Evolutionary conservation across 2,113 vertebrate genomes (phyloP), one percentile per base, ranked within the genome.

Genomic region (Salvelinus fontinalis): DNA sequence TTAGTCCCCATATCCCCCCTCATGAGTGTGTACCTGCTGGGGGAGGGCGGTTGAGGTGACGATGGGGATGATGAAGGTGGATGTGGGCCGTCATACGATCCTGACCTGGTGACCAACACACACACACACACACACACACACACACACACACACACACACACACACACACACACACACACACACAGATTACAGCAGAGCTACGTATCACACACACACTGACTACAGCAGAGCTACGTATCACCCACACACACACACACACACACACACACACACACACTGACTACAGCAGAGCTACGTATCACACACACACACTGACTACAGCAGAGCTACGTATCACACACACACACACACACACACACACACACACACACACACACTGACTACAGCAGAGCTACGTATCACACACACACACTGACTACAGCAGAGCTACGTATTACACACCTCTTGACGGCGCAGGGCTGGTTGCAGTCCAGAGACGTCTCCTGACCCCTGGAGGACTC

Each of bases 381-480:
- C 4, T 29, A 29, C 29, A 29, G 29, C 29, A 29, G 29, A 29
- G 29, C 29, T 29, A 29, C 0, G 34, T 34, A 34, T 14, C 29
- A 72, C n/a, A 73, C 22, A 48, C 34, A 20, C 34, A 71, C n/a
- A 77, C 11, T 4, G 4, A 29, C 0, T 29, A 29, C 29, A 29
- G 29, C 29, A 29, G 29, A 29, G 29, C 29, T 29, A 5, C 0
- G 34, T 34, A 34, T 14, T 20, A 72, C 44, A 73, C 11, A 75
- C 97, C 95, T 94, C 79, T 92, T 95, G 0, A 83, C 1, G 49
- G 75, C 22, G 87, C 92, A 75, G 86, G 92, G 68, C 88, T 94
- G 5, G 73, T 76, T 92, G 78, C 93, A 93, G 76, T 94, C 94
- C 80, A 95, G 82, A 1, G 92, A 93, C 12, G 93, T 77, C 8